These are phyloP conservation scores for Paralvinella palmiformis DNA, from an alignment of 1,140 invertebrate species.

Conservation along the genomic window DNA sequence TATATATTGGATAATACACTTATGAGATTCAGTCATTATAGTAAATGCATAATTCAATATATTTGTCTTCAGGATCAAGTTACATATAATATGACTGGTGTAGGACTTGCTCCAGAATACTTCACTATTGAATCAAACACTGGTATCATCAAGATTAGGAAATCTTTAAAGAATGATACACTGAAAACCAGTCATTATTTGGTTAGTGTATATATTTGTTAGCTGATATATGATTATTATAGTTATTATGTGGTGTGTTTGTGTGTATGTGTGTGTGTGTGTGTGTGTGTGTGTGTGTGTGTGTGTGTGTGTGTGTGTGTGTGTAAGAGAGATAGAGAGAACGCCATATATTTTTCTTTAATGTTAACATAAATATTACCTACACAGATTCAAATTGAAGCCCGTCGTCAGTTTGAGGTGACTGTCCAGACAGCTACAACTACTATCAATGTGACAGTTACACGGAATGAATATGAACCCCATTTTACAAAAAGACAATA, in stretches of 20 bases:
- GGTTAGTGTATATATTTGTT: not conserved
- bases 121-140: slow-evolving; percentile 6
- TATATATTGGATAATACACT: too few species aligned
- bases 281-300: too few species aligned
- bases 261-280: too few species aligned
- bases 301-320: too few species aligned
- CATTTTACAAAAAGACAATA: not conserved
- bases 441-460: slow-evolving; percentile 18
- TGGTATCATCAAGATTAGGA: slow-evolving; percentile 10
- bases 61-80: slow-evolving; percentile 10
- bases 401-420: slow-evolving; percentile 15
- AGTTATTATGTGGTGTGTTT: too few species aligned
- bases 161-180: slow-evolving; percentile 7
- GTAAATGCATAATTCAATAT: too few species aligned
- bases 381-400: slow-evolving; percentile 8
- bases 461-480: slow-evolving; percentile 13
- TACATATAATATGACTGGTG: not conserved
- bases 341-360: not conserved
- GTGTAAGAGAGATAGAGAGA: too few species aligned
- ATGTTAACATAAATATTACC: not conserved
- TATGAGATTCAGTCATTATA: too few species aligned
- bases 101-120: slow-evolving; percentile 4
- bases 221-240: not conserved
- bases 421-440: slow-evolving; percentile 8
- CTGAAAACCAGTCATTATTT: slow-evolving; percentile 2